Evolutionary conservation across 2,888 invertebrate species (phyloP), one percentile per base, ranked within the genome.

Genomic region (Ormyrus thymus): DNA sequence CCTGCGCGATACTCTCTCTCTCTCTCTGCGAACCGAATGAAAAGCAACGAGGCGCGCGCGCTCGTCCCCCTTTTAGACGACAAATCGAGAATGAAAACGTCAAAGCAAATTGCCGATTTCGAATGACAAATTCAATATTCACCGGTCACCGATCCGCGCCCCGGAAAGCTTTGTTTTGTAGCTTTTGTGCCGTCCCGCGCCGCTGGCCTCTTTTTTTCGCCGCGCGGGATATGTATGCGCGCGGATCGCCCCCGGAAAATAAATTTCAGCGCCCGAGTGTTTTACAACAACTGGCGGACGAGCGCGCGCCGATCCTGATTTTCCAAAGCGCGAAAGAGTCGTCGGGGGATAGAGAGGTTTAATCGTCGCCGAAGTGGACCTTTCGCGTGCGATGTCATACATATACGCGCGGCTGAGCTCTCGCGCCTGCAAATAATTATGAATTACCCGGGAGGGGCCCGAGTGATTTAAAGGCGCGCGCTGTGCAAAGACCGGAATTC

Each of bases 121-220:
- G 45, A 76, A 72, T 75, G 79, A 79, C 75, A 79, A 79, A 79
- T 79, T 68, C 66, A 71, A 71, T 76, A 79, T 62, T 68, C n/a
- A n/a, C n/a, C 79, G 56, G 55, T 53, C 29, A 29, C 29, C 46
- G 29, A n/a, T 29, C 45, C 45, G 53, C 50, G 11, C 10, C 1
- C 11, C 50, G 58, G 15, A 1, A 1, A 10, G 15, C 13, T 56
- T 11, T 29, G 43, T 13, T 15, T 62, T 50, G 10, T 15, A 10
- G 29, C n/a, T 10, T 9, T 43, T 29, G 29, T 29, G 29, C 29
- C 46, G 29, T 11, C n/a, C 45, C 29, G 53, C 50, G 11, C 10
- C 4, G 10, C 29, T 15, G 13, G 29, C n/a, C 7, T 9, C 9
- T 73, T 64, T 48, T 9, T n/a, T 15, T 53, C 7, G 50, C 7